Evolutionary conservation across 2,113 vertebrate species (phyloP).

Genomic region (Mormyrus lacerda): DNA sequence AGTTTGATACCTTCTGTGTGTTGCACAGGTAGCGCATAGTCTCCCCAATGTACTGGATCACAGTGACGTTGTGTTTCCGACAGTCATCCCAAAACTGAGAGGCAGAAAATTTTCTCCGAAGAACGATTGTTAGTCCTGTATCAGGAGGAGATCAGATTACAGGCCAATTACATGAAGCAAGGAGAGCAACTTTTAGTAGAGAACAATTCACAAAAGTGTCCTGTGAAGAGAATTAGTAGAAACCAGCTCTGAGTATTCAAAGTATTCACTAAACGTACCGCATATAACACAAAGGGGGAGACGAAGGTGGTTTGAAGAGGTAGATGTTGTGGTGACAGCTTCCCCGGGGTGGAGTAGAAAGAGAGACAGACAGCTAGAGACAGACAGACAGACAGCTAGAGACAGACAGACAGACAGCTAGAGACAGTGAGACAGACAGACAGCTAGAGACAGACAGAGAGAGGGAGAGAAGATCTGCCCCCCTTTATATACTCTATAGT

Average conservation of each 20-base stretch:
- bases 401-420: no score
- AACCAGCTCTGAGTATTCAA: neutral
- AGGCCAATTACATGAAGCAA: neutral
- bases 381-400: no score
- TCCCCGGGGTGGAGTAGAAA: neutral
- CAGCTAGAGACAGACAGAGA: neutral
- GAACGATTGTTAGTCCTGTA: slow-evolving; percentile 68
- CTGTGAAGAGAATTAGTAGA: neutral
- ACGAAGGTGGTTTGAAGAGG: neutral
- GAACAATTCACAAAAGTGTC: neutral
- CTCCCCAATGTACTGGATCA: slow-evolving; percentile 88
- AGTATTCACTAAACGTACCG: neutral
- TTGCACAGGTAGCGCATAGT: slow-evolving; percentile 80
- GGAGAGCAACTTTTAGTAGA: neutral
- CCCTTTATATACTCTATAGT: neutral
- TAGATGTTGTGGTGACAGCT: neutral
- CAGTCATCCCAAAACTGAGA: slow-evolving; percentile 90
- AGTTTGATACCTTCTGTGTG: slow-evolving; percentile 58
- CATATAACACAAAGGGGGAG: neutral
- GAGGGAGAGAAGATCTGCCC: neutral
- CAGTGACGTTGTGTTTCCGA: slow-evolving; percentile 74
- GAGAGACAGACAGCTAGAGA: no score
- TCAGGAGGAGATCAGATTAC: neutral
- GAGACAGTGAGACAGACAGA: no score
- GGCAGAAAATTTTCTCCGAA: slow-evolving; percentile 78